Percentiles rank a stretch among this genome's conserved stretches.
These are phyloP conservation scores for Sinocyclocheilus anshuiensis DNA, from an alignment of 2,113 vertebrate genomes.

Conservation along the genomic window DNA sequence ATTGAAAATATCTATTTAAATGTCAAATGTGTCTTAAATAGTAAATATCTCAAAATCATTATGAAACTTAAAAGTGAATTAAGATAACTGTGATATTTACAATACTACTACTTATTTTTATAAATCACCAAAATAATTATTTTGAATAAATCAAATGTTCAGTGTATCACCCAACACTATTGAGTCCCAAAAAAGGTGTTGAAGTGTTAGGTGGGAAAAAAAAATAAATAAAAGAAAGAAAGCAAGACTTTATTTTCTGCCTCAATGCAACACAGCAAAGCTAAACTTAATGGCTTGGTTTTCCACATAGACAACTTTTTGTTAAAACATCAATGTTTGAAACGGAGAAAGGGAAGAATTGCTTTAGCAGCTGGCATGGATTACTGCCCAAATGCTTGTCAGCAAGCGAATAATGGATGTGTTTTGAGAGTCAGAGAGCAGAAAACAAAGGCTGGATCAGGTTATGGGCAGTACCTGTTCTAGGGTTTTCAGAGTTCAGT, in stretches of 20 bases:
- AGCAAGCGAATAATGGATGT: conserved; percentile 1
- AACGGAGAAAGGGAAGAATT: neutral
- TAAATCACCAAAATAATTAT: too few species aligned
- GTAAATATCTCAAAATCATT: too few species aligned
- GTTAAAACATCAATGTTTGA: conserved; percentile 7
- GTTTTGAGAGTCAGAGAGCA: too few species aligned
- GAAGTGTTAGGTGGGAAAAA: neutral
- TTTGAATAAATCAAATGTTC: neutral
- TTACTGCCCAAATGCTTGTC: conserved; percentile 8
- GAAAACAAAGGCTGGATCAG: too few species aligned
- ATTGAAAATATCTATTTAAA: too few species aligned
- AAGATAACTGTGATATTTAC: too few species aligned
- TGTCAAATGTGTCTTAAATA: too few species aligned
- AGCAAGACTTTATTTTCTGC: conserved; percentile 30
- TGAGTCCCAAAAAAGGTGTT: neutral
- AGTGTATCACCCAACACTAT: neutral
- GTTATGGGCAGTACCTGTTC: too few species aligned
- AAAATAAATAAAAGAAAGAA: neutral
- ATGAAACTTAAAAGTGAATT: too few species aligned
- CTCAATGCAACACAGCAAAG: conserved; percentile 30
- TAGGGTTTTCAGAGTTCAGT: too few species aligned
- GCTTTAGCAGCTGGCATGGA: conserved; percentile 21
- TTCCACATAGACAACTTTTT: conserved; percentile 15
- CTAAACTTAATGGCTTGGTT: conserved; percentile 33
- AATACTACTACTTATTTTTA: too few species aligned